phyloP scores from a whole-genome alignment of 1,140 invertebrate genomes.

The Procambarus clarkii region DNA sequence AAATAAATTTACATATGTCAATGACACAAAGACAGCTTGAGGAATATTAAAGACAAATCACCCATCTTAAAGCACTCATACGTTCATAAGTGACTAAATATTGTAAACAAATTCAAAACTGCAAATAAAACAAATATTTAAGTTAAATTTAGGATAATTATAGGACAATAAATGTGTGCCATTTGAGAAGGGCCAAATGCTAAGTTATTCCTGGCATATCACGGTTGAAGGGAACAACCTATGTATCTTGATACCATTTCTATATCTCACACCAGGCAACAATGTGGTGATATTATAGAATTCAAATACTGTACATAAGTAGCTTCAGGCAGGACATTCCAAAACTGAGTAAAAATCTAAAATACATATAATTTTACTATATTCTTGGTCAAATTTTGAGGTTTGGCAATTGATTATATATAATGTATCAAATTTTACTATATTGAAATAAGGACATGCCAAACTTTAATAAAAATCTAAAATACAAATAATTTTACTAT shows the following conservation, averaged over 20 bases:
- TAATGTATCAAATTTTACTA: background rate
- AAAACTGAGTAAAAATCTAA: no score
- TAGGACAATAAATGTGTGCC: slow-evolving; percentile 52
- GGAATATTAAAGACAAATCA: no score
- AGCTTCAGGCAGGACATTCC: no score
- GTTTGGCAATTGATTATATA: slow-evolving; percentile 22
- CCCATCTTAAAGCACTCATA: background rate
- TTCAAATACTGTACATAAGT: no score
- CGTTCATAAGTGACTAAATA: background rate
- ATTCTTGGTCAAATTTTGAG: slow-evolving; percentile 11
- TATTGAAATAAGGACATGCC: background rate
- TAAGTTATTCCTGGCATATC: slow-evolving; percentile 10
- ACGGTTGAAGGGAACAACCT: slow-evolving; percentile 16
- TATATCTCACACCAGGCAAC: background rate
- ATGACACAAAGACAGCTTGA: no score
- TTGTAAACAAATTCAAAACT: background rate
- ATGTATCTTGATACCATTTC: slow-evolving; percentile 25
- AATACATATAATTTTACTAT: background rate
- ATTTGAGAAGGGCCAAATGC: slow-evolving; percentile 42
- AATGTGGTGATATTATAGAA: no score
- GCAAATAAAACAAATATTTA: background rate
- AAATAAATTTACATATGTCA: no score
- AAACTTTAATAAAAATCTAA: background rate
- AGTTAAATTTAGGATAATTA: slow-evolving; percentile 32
- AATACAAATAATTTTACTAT: background rate